A percentile compares a stretch with the other conserved stretches of the same genome.
Conservation (phyloP, 2,888 invertebrate species). For the Crepidodera aurea region DNA sequence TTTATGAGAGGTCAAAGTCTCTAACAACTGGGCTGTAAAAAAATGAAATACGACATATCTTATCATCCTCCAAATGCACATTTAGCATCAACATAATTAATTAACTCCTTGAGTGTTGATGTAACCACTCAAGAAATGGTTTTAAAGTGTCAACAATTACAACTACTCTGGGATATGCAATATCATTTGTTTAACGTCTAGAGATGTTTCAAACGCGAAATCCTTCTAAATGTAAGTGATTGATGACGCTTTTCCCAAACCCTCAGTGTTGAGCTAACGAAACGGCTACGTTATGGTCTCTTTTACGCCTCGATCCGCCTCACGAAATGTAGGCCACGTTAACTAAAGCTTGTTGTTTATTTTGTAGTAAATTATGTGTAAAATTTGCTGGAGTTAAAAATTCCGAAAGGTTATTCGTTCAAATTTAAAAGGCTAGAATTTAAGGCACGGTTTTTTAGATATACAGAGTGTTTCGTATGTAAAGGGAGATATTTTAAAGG, state of each 20-base stretch:
- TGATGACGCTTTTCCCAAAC: not conserved
- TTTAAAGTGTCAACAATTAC: constrained; percentile 2
- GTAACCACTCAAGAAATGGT: not conserved
- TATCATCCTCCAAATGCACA: too few species aligned
- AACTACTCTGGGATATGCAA: constrained; percentile 5
- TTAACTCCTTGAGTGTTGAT: not conserved
- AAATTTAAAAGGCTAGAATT: too few species aligned
- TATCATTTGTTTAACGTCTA: constrained; percentile 6
- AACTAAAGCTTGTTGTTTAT: not conserved
- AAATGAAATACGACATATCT: too few species aligned
- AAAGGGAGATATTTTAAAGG: too few species aligned
- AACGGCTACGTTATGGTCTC: constrained; percentile 3
- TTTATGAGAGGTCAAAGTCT: too few species aligned
- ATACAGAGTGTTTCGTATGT: too few species aligned
- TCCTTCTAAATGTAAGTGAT: constrained; percentile 1
- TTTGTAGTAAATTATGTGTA: constrained; percentile 6
- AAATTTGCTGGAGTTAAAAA: not conserved
- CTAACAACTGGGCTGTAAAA: too few species aligned
- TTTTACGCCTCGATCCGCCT: constrained; percentile 3
- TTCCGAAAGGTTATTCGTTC: not conserved
- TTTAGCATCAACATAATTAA: too few species aligned
- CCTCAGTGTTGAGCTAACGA: not conserved
- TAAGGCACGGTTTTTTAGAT: too few species aligned
- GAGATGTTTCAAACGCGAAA: not conserved
- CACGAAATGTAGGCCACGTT: not conserved